Base-by-base conservation (phyloP, 2,113 vertebrate species). In the Dicaeum eximium region DNA sequence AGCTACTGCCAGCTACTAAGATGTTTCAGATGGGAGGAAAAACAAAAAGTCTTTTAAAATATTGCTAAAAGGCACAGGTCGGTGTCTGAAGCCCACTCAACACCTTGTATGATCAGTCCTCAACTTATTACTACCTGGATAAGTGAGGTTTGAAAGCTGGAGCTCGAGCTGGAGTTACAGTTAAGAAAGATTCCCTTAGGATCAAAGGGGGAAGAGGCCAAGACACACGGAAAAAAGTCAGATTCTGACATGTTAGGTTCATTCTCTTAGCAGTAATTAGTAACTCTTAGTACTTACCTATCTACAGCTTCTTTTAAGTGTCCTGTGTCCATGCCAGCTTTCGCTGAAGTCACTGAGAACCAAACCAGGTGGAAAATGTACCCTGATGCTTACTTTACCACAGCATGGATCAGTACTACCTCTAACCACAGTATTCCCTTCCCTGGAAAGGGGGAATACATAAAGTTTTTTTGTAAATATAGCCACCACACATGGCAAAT, bases 301-400 rank as follows among this genome's bases (percentile, higher is more conserved):
- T 58, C 74, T n/a, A 61, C 33, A 71, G n/a, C 70, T 93, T 94
- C 65, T 74, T 88, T 77, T 25, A 54, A 86, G 62, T 13, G 50
- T 77, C 50, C 58, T 92, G 90, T 70, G 45, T 6, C 66, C 45
- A 30, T 30, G 74, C 74, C 94, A 94, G 64, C 71, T 80, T 90
- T 70, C 82, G 56, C 86, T 92, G 75, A 92, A 69, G 51, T 78
- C 86, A 73, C 33, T 1, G 1, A 80, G 75, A 92, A 78, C 58
- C 45, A 83, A 77, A 86, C 75, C 90, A 92, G 67, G 77, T 47
- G 82, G 86, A 86, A 96, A 94, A 92, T 62, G 27, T 66, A 79
- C 69, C n/a, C 65, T 72, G 42, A 50, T 77, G 54, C 80, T 47
- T 85, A 54, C 35, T 89, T 91, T 69, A 66, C 78, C 54, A 28